Evolutionary conservation across 2,113 vertebrate species (phyloP).

Genomic region (Osmerus eperlanus): DNA sequence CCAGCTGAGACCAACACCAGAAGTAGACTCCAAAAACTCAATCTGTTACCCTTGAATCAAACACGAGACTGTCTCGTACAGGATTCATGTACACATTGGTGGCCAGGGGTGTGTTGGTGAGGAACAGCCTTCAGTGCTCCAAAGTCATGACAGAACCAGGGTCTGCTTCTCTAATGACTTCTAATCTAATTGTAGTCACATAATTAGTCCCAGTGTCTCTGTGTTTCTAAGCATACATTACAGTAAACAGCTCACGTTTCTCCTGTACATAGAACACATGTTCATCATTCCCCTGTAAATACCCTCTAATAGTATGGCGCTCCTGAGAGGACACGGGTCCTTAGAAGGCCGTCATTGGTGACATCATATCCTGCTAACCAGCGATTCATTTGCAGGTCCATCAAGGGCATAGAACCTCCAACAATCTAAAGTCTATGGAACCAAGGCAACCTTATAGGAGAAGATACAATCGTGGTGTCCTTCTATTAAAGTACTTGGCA

Average conservation of each 20-base stretch:
- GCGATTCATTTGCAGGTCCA: background rate
- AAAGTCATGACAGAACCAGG: no score
- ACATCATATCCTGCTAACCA: background rate
- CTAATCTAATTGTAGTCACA: constrained; percentile 9
- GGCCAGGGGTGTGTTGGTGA: no score
- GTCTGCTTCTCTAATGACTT: constrained; percentile 14
- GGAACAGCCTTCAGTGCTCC: no score
- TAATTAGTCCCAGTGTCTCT: constrained; percentile 22
- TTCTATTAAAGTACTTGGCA: background rate
- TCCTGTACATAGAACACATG: constrained; percentile 23
- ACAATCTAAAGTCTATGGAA: no score
- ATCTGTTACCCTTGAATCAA: background rate
- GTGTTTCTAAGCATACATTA: constrained; percentile 1
- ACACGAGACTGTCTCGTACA: no score
- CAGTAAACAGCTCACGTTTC: constrained; percentile 34
- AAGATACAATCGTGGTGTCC: background rate
- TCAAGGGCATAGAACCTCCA: background rate
- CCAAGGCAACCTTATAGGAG: background rate
- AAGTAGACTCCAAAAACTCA: background rate
- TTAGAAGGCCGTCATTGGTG: constrained; percentile 9
- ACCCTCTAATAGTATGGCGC: constrained; percentile 15
- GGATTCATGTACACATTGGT: no score
- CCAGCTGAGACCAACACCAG: no score
- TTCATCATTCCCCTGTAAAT: constrained; percentile 24
- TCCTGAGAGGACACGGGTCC: constrained; percentile 8